Base-by-base conservation (phyloP, 2,888 invertebrate species). In the Teinopalpus imperialis region DNA sequence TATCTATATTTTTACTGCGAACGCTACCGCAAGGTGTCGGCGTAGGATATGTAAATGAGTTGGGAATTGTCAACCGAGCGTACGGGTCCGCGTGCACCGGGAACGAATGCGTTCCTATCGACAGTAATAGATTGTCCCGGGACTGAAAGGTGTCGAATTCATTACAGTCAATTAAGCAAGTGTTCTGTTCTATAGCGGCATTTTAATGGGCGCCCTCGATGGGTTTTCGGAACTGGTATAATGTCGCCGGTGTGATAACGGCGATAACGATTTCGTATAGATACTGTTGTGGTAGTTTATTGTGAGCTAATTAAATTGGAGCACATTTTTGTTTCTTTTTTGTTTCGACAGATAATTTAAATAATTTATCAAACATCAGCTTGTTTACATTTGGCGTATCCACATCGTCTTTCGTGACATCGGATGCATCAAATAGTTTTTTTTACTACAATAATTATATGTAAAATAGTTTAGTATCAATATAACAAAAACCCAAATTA, bases 21-120 rank as follows among this genome's bases (percentile, higher is more conserved):
- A 56, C 69, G 3, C 12, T 74, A 69, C 68, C n/a, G 60, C 66
- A 65, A 70, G 68, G 68, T 71, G 70, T 65, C 60, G 64, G 67
- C 59, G 66, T 61, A 69, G 66, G 63, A 68, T 63, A 72, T 76
- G 73, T 74, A 73, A 74, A 74, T 67, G 67, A 54, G 59, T 37
- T 49, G 43, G n/a, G 48, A 57, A 60, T 57, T 63, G 69, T 65
- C 66, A 61, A 46, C 64, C 51, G 56, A 52, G 24, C 42, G 35
- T 12, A 20, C 9, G 10, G 20, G 31, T 16, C 7, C 7, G 9
- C 34, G 27, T 27, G 14, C 13, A 12, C n/a, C 27, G 40, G 21
- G 29, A 36, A 41, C 27, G 50, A 32, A 23, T 29, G 13, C 42
- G 37, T 37, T 23, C 13, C 23, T 20, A 20, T 21, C 31, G 26